These are phyloP conservation scores for Candidula unifasciata DNA, from an alignment of 2,888 invertebrate species.

Conservation along the genomic window DNA sequence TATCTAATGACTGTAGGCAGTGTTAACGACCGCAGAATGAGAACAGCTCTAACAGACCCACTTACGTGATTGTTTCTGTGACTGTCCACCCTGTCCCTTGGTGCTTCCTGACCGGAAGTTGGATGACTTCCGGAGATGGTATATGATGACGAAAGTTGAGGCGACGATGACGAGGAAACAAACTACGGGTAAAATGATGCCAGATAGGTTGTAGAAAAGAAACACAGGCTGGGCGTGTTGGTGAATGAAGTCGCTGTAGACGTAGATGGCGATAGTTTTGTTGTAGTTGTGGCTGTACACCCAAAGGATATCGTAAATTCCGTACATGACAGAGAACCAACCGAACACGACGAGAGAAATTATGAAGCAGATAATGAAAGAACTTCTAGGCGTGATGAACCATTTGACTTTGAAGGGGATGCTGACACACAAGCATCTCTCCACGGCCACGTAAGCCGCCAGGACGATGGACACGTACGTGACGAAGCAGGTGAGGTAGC, in stretches of 20 bases:
- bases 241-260: constrained; percentile 24
- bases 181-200: constrained; percentile 10
- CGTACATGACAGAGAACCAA: constrained; percentile 17
- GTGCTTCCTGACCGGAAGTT: constrained; percentile 5
- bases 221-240: constrained; percentile 22
- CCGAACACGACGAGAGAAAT: constrained; percentile 39
- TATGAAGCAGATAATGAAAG: constrained; percentile 1
- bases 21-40: too few relatives aligned
- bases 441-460: constrained; percentile 42
- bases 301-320: constrained; percentile 31
- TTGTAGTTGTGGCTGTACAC: constrained; percentile 13
- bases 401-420: constrained; percentile 42
- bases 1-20: too few relatives aligned
- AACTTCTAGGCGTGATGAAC: constrained; percentile 14
- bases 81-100: neutral
- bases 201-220: constrained; percentile 22
- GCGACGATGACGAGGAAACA: constrained; percentile 30
- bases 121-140: constrained; percentile 14
- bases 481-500: constrained; percentile 29
- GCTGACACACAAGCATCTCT: constrained; percentile 41
- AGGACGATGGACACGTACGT: constrained; percentile 35
- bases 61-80: neutral
- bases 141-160: constrained; percentile 22
- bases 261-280: constrained; percentile 7
- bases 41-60: too few relatives aligned